Base-by-base conservation (phyloP, 2,797 vertebrate species). In the Urosaurus nigricauda region DNA sequence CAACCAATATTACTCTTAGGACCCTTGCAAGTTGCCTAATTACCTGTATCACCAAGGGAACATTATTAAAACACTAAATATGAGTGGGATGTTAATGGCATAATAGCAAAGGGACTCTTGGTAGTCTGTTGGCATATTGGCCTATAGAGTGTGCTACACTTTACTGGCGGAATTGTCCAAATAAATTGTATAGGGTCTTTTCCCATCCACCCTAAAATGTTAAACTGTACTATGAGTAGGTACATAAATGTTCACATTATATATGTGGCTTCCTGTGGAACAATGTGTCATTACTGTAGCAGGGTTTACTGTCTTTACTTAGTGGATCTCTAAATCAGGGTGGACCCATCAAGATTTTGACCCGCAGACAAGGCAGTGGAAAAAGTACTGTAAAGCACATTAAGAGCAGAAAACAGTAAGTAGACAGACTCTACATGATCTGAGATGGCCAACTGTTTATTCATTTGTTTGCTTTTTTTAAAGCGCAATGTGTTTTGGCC, bases 31-130 rank as follows among this genome's bases (percentile, higher is more conserved):
- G 75, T 87, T 87, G 91, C 43, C 0, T 58, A 83, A 86, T 53
- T 87, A 70, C 65, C 0, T 43, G 4, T 29, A 88, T 74, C 32
- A 53, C 90, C 74, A 77, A 73, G 1, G 11, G 65, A 0, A 80
- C 56, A 63, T 60, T 26, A 82, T 85, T 35, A 35, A 79, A 91
- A 37, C n/a, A 0, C 29, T 88, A 90, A 85, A 88, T 89, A 81
- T 86, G 75, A 81, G 79, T 86, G 17, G 9, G 43, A 68, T 51
- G 56, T 74, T 73, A 89, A 86, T 82, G 70, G 80, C 86, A 63
- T 80, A 79, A 84, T 75, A 43, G 3, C 73, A 63, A 86, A 37
- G 19, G 43, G 78, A 0, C 37, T 43, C 11, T 40, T 60, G n/a
- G 17, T 87, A 85, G 24, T 35, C 21, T 86, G 60, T 88, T 35